Conservation (phyloP, 2,113 vertebrate species). For the Hydrolagus affinis region DNA sequence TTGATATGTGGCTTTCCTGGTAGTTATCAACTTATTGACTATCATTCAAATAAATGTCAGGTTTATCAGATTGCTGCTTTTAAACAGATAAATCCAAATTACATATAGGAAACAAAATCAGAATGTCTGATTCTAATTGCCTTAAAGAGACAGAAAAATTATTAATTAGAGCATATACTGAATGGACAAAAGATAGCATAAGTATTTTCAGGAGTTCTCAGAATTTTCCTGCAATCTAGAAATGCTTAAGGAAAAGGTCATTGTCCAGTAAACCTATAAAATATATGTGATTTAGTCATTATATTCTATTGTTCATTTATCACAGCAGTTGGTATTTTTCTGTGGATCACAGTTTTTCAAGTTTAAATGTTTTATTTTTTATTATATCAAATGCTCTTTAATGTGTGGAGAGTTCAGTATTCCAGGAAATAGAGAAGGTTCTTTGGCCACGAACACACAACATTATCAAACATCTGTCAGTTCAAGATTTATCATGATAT, state of each 20-base stretch:
- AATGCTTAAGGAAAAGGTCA: not conserved
- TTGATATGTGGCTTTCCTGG: not conserved
- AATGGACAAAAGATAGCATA: slow-evolving; percentile 22
- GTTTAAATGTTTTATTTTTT: not conserved
- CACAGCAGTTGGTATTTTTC: not conserved
- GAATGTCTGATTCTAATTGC: slow-evolving; percentile 23
- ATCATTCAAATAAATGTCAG: slow-evolving; percentile 24
- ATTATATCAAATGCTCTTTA: not conserved
- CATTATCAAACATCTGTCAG: not conserved
- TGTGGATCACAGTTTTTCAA: not conserved
- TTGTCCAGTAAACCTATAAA: not conserved
- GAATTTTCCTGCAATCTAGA: slow-evolving; percentile 5
- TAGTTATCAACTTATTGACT: slow-evolving; percentile 12
- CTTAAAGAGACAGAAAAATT: not conserved
- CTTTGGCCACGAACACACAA: not conserved
- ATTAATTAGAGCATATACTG: not conserved
- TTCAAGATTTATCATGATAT: slow-evolving; percentile 15
- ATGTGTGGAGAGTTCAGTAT: not conserved
- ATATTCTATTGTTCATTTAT: not conserved
- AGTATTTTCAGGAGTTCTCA: slow-evolving; percentile 17
- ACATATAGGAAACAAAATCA: slow-evolving; percentile 16
- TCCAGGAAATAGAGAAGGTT: not conserved
- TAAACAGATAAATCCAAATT: slow-evolving; percentile 9
- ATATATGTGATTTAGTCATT: not conserved
- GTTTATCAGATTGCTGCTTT: slow-evolving; percentile 5